These are phyloP conservation scores for Pristionchus arcanus DNA, from an alignment of 2,888 invertebrate genomes.

Conservation along the genomic window DNA sequence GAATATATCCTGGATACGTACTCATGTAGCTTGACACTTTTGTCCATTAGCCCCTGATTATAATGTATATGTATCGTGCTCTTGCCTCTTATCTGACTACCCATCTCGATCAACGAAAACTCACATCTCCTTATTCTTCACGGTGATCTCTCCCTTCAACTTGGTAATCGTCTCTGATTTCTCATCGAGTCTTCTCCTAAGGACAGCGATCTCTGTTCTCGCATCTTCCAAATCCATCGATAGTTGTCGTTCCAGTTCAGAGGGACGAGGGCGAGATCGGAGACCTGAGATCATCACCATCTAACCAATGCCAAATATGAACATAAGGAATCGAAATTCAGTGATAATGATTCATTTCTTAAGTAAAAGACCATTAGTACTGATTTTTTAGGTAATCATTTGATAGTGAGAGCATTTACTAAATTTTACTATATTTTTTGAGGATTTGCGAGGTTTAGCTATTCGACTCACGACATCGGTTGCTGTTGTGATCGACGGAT, in stretches of 20 bases:
- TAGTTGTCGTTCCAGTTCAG: background rate
- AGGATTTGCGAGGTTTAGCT: no score
- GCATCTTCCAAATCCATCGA: conserved; percentile 53
- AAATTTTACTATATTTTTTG: no score
- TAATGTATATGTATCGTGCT: no score
- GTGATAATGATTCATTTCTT: no score
- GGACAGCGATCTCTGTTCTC: background rate
- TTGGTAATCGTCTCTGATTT: conserved; percentile 42
- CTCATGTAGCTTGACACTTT: no score
- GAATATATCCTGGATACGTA: background rate
- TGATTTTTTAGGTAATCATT: no score
- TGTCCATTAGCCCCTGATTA: no score
- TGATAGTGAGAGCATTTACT: no score
- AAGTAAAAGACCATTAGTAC: no score
- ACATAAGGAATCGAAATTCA: background rate
- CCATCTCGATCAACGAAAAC: background rate
- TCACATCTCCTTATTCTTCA: conserved; percentile 27
- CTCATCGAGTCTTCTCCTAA: conserved; percentile 24
- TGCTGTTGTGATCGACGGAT: conserved; percentile 49
- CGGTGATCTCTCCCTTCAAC: conserved; percentile 34
- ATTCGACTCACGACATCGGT: conserved; percentile 41
- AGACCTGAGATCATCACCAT: background rate
- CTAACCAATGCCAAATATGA: background rate
- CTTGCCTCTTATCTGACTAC: no score
- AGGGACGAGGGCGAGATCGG: background rate